Evolutionary conservation across 1,140 invertebrate genomes (phyloP), one percentile per base, ranked within the genome.

Genomic region (Drosophila burlai): DNA sequence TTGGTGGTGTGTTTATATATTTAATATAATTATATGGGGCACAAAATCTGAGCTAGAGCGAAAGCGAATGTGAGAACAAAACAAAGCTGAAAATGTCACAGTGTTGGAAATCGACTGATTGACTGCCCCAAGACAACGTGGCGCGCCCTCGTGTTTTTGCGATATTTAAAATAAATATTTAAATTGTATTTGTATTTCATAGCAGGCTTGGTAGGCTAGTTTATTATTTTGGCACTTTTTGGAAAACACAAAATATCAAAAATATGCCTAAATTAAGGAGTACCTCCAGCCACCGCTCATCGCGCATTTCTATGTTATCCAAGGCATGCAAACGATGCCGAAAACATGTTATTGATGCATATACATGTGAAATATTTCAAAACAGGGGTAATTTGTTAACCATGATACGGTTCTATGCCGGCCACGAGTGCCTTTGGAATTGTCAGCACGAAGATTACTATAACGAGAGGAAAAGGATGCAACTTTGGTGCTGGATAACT

Each of bases 31-130:
- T 72, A 6, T 24, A 18, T 59, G 7, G 31, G n/a, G 21, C 18
- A 16, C 18, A 5, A n/a, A 46, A 29, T 9, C n/a, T 9, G 42
- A 58, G 26, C n/a, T 24, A 21, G 8, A 24, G 9, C 84, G 68
- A 71, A 83, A 24, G 9, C 84, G 68, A 71, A 83, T 46, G 8
- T 29, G 42, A 1, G 42, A 90, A n/a, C 85, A 89, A 59, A 89
- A 89, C 81, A 89, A 89, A 81, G 16, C 1, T 1, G 11, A 42
- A 8, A 76, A 45, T n/a, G 11, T 11, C 4, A 2, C 24, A 80
- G 57, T 64, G 59, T 42, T 69, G 59, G 18, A 16, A 43, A 76
- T 24, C 45, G 59, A 31, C 4, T 36, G 1, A 31, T 13, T 7
- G 16, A 10, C 21, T 16, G 26, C 1, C 26, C 16, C 34, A 24